Percentiles rank a stretch among this genome's conserved stretches.
Conservation (phyloP, 2,888 invertebrate species). For the Atherix ibis region DNA sequence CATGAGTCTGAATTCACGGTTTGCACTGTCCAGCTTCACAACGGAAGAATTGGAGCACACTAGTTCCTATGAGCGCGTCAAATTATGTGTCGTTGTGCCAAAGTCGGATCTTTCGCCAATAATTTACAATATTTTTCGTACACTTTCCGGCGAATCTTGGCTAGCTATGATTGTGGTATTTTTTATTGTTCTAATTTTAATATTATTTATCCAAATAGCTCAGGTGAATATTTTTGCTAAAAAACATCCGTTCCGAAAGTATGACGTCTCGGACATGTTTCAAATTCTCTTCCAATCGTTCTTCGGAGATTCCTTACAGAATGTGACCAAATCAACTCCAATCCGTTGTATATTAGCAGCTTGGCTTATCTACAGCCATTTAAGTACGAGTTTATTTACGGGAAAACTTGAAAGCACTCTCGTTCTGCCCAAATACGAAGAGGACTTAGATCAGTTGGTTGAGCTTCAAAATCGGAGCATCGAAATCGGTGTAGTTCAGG, state of each 20-base stretch:
- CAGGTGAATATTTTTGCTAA: not conserved
- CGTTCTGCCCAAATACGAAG: constrained; percentile 21
- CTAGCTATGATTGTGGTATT: constrained; percentile 15
- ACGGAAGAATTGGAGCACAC: constrained; percentile 15
- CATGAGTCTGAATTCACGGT: constrained; percentile 21
- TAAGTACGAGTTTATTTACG: constrained; percentile 22
- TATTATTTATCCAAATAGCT: not conserved
- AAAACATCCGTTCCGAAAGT: no score
- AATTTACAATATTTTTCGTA: constrained; percentile 20
- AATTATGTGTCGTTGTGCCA: constrained; percentile 22
- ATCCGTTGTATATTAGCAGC: constrained; percentile 20
- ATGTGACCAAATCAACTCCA: constrained; percentile 18
- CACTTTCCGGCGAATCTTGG: constrained; percentile 19
- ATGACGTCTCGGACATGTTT: no score
- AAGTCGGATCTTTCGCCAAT: constrained; percentile 20
- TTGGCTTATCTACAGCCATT: constrained; percentile 26
- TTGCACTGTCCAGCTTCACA: constrained; percentile 15
- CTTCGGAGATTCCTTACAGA: constrained; percentile 19
- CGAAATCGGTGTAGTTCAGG: not conserved
- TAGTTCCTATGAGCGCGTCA: constrained; percentile 19
- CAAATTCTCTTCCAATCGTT: constrained; percentile 20
- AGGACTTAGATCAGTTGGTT: constrained; percentile 19
- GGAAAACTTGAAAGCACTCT: constrained; percentile 27
- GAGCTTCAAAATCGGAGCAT: constrained; percentile 13
- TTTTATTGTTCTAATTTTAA: constrained; percentile 10